These are phyloP conservation scores for Rhimphoctona megacephalus DNA, from an alignment of 2,888 invertebrate species.

Conservation along the genomic window DNA sequence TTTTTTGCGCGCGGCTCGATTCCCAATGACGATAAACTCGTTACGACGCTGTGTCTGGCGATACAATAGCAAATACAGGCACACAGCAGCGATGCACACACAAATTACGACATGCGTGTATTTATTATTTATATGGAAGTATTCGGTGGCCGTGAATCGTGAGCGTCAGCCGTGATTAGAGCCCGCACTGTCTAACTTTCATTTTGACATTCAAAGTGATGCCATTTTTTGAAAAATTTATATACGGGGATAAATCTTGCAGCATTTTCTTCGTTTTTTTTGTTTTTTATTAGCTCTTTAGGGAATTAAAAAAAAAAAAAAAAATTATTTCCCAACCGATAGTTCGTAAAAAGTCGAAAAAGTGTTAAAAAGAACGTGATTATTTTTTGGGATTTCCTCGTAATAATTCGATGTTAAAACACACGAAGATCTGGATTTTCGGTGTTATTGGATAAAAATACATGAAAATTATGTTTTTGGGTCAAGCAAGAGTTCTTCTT, in stretches of 20 bases:
- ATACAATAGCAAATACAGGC: slow-evolving; percentile 16
- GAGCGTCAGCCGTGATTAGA: slow-evolving; percentile 10
- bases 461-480: background rate
- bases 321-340: background rate
- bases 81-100: background rate
- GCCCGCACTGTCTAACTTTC: slow-evolving; percentile 5
- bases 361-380: too few species aligned
- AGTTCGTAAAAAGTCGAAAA: background rate
- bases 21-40: slow-evolving; percentile 28
- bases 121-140: slow-evolving; percentile 14
- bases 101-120: background rate
- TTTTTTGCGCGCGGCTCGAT: slow-evolving; percentile 48
- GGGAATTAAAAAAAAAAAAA: background rate
- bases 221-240: too few species aligned
- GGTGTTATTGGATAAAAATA: too few species aligned
- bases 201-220: background rate
- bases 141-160: slow-evolving; percentile 36
- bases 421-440: too few species aligned
- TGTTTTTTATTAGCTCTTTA: background rate
- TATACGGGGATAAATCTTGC: too few species aligned
- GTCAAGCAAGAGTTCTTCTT: background rate
- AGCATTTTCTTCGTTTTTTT: background rate
- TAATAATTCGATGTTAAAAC: too few species aligned
- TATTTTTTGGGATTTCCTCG: too few species aligned
- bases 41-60: slow-evolving; percentile 44